These are phyloP conservation scores for Diphyllodes magnificus DNA, from an alignment of 2,113 vertebrate species.

Conservation along the genomic window DNA sequence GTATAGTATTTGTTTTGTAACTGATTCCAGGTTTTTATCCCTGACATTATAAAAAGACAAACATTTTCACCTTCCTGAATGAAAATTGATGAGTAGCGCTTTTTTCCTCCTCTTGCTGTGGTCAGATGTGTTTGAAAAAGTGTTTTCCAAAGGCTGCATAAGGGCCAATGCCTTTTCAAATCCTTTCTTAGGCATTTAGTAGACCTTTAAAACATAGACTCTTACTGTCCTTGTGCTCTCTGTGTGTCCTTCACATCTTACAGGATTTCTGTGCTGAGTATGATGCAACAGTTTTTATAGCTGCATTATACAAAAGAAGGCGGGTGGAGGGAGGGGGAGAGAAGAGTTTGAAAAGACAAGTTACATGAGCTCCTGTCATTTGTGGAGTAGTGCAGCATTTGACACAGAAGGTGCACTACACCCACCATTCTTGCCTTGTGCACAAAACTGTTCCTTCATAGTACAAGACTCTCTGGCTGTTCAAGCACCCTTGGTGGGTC, in stretches of 20 bases:
- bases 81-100: background rate
- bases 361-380: background rate
- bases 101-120: background rate
- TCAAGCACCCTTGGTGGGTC: background rate
- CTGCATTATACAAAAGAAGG: background rate
- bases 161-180: background rate
- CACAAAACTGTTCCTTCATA: background rate
- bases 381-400: background rate
- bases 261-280: background rate
- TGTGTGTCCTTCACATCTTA: background rate
- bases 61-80: background rate
- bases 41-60: background rate
- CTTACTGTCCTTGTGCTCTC: background rate
- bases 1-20: background rate
- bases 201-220: background rate
- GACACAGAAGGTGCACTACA: background rate
- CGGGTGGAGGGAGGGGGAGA: fast-evolving
- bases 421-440: background rate
- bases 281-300: background rate
- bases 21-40: background rate
- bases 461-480: background rate
- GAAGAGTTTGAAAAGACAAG: background rate
- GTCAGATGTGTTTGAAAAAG: background rate
- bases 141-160: background rate
- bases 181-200: background rate